Percentiles rank a stretch among this genome's conserved stretches.
Conservation (phyloP, 1,140 invertebrate species). For the Brachionus plicatilis region DNA sequence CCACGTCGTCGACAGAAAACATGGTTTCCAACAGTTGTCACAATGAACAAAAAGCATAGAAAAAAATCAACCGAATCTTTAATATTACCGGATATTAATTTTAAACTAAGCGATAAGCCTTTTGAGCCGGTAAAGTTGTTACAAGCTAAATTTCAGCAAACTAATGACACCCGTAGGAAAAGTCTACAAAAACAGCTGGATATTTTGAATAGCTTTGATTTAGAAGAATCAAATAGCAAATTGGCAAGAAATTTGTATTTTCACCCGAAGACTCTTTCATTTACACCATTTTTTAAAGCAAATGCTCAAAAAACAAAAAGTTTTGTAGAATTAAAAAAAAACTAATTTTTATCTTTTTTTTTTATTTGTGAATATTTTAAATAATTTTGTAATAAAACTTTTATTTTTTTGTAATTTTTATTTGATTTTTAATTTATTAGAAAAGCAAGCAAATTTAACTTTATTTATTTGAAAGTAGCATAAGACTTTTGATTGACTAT, state of each 20-base stretch:
- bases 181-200: background rate
- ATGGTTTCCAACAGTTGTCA: background rate
- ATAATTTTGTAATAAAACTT: background rate
- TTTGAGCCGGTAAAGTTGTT: background rate
- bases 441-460: too few species aligned
- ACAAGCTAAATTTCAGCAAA: background rate
- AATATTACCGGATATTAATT: background rate
- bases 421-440: too few species aligned
- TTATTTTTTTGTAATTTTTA: background rate
- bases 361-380: background rate
- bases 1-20: background rate
- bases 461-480: too few species aligned
- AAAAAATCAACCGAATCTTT: background rate
- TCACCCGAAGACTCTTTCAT: conserved; percentile 4
- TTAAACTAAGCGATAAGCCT: background rate
- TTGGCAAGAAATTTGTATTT: background rate
- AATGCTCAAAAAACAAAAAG: background rate
- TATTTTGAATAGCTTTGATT: background rate
- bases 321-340: background rate
- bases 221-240: background rate
- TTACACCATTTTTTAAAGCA: background rate
- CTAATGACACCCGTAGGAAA: background rate
- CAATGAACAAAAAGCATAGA: background rate
- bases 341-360: background rate
- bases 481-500: too few species aligned